Percentiles rank a stretch among this genome's conserved stretches.
These are phyloP conservation scores for Poeciliopsis paucimaculata DNA, from an alignment of 2,797 vertebrate genomes.

Conservation along the genomic window DNA sequence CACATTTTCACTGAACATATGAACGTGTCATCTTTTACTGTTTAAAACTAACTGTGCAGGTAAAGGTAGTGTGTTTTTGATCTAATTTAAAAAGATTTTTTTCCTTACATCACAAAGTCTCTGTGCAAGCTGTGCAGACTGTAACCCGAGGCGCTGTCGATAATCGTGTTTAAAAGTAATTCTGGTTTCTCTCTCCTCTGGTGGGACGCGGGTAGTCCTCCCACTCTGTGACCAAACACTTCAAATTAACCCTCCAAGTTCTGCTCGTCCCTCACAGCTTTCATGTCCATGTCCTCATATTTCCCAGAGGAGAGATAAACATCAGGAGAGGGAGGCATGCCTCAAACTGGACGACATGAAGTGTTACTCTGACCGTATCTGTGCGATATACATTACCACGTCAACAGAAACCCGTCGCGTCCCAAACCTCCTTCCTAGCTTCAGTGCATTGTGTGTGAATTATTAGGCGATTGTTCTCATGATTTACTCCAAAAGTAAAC, in stretches of 20 bases:
- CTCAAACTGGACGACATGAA: not conserved
- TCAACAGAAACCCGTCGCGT: not conserved
- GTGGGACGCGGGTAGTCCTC: not conserved
- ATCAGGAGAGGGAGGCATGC: not conserved
- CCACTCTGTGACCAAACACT: not conserved
- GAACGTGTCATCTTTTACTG: not conserved
- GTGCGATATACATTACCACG: not conserved
- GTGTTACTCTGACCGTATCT: not conserved
- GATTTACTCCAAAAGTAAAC: not conserved
- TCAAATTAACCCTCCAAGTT: not conserved
- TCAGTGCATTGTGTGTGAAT: not conserved
- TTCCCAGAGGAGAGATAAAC: not conserved
- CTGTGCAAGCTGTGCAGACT: not conserved
- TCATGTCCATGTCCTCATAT: not conserved
- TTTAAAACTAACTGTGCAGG: not conserved
- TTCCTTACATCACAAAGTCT: not conserved
- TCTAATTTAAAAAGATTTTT: not conserved
- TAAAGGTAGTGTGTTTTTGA: not conserved
- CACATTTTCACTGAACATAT: not conserved
- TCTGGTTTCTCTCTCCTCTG: not conserved
- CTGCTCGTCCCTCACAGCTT: not conserved
- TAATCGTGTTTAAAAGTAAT: constrained; percentile 8
- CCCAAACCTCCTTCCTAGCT: not conserved
- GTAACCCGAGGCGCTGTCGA: not conserved
- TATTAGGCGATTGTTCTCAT: not conserved